Conservation (phyloP, 2,888 invertebrate species). For the Melanotus villosus region DNA sequence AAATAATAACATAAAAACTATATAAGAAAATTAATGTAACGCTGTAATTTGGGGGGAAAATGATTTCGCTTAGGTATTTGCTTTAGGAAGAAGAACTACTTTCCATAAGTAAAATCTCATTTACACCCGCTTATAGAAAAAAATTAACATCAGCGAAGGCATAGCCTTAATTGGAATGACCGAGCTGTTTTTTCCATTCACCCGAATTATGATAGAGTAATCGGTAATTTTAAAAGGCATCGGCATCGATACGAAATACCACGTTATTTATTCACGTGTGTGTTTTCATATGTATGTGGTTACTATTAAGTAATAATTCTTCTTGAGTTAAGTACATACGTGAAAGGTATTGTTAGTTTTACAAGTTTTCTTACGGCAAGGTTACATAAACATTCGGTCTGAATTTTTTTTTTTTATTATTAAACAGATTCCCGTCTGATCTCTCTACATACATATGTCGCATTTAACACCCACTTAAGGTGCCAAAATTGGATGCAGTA, state of each 20-base stretch:
- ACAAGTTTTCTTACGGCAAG: conserved; percentile 30
- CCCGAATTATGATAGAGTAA: background rate
- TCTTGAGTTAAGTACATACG: conserved; percentile 12
- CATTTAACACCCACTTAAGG: conserved; percentile 49
- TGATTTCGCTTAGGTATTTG: too few species aligned
- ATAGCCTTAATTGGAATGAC: background rate
- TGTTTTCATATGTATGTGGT: background rate
- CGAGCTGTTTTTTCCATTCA: conserved; percentile 1
- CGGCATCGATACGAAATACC: conserved; percentile 5
- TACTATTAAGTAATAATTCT: conserved; percentile 16
- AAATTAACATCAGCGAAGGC: too few species aligned
- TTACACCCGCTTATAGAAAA: too few species aligned
- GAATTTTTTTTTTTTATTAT: too few species aligned
- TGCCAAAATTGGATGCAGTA: conserved; percentile 48
- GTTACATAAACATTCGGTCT: conserved; percentile 32
- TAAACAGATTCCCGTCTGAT: conserved; percentile 31
- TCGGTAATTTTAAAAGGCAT: background rate
- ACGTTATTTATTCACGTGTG: conserved; percentile 4
- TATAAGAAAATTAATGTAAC: too few species aligned
- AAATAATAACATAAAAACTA: too few species aligned
- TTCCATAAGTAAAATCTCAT: too few species aligned
- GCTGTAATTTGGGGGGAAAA: too few species aligned
- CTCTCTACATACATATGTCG: conserved; percentile 48
- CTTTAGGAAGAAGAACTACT: too few species aligned
- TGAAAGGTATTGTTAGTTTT: conserved; percentile 26